These are phyloP conservation scores for Lepus timidus DNA, from an alignment of 2,113 vertebrate species.

Conservation along the genomic window DNA sequence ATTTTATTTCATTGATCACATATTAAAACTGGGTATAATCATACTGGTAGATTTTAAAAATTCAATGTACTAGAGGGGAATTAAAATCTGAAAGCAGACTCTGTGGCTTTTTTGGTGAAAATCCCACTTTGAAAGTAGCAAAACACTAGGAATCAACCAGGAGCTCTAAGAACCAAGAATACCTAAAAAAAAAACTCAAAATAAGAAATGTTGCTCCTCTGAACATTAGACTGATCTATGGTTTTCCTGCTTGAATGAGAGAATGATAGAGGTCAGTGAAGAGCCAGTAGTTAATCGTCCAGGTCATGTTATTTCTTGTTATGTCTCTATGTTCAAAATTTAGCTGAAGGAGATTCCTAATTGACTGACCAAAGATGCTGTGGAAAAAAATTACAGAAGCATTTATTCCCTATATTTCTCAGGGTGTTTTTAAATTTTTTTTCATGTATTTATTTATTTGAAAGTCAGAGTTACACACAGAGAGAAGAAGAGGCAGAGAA, in stretches of 20 bases:
- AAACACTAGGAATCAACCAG: not conserved
- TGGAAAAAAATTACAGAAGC: not conserved
- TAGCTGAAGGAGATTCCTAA: not conserved
- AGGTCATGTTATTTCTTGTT: slow-evolving; percentile 37
- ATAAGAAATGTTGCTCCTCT: not conserved
- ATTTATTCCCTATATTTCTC: not conserved
- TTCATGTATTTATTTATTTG: no score
- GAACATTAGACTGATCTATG: not conserved
- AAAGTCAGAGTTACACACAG: no score
- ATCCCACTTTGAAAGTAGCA: not conserved
- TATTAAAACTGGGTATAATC: not conserved
- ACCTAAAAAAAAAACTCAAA: not conserved
- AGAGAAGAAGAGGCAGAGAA: no score
- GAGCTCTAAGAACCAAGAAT: not conserved
- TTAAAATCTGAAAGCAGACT: not conserved
- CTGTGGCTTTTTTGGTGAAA: not conserved
- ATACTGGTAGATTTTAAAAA: not conserved
- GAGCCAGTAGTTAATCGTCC: not conserved
- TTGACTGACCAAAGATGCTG: not conserved
- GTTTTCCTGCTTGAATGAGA: not conserved
- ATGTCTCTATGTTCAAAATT: slow-evolving; percentile 46
- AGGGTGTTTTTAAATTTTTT: no score
- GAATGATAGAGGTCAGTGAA: not conserved
- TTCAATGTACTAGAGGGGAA: not conserved
- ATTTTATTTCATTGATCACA: not conserved